A percentile compares a stretch with the other conserved stretches of the same genome.
Evolutionary conservation across 1,140 invertebrate species (phyloP).

Genomic region (Lethrus apterus): DNA sequence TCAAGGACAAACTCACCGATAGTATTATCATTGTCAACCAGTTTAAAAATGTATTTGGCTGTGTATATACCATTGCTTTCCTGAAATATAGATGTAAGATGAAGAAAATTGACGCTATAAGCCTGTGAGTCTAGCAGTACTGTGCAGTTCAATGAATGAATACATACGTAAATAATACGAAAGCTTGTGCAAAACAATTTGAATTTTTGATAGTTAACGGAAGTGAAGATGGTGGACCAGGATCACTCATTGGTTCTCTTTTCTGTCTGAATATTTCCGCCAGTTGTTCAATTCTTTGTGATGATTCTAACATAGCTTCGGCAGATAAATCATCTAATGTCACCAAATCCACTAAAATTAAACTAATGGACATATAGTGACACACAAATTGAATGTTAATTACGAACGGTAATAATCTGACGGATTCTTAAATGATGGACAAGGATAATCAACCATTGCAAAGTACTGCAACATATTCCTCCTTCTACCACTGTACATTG

Average conservation of each 20-base stretch:
- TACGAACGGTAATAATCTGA: conserved; percentile 84
- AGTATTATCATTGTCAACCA: conserved; percentile 70
- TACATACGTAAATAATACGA: conserved; percentile 65
- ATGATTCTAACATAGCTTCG: conserved; percentile 90
- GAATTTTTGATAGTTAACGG: conserved; percentile 57
- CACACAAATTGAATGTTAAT: not conserved
- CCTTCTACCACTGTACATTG: conserved; percentile 84
- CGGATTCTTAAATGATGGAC: conserved; percentile 92
- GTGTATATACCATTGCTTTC: conserved; percentile 62
- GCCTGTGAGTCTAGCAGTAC: not conserved
- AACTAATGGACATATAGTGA: not conserved
- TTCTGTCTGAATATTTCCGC: conserved; percentile 70
- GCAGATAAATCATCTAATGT: conserved; percentile 87
- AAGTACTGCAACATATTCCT: conserved; percentile 90
- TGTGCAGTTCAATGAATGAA: not conserved
- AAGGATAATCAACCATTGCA: conserved; percentile 87
- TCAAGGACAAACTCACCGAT: conserved; percentile 69
- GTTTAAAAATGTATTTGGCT: conserved; percentile 75
- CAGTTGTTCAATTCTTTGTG: conserved; percentile 82
- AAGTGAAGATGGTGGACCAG: conserved; percentile 65
- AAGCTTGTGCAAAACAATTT: conserved; percentile 55
- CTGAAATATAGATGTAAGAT: conserved; percentile 43
- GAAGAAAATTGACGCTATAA: too few relatives aligned
- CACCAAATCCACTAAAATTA: conserved; percentile 76
- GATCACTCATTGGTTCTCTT: conserved; percentile 61